Percentiles rank a stretch among this genome's conserved stretches.
phyloP scores from a whole-genome alignment of 2,888 invertebrate genomes.

The Neoaliturus tenellus region DNA sequence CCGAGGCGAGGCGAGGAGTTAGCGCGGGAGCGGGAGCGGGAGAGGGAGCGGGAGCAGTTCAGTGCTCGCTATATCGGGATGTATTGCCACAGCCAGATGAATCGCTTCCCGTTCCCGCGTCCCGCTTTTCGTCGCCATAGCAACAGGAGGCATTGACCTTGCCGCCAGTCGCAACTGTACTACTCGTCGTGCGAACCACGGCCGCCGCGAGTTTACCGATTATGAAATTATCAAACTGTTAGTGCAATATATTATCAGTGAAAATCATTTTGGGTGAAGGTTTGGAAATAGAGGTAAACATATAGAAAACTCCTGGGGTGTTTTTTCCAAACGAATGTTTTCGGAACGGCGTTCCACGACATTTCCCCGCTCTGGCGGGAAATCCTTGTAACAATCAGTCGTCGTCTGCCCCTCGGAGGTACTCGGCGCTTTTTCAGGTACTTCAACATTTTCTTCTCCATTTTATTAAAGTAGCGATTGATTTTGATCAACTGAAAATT shows the following conservation, averaged over 20 bases:
- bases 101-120: conserved; percentile 38
- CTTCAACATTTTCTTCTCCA: background rate
- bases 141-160: conserved; percentile 43
- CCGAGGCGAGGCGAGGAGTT: background rate
- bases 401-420: background rate
- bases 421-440: background rate
- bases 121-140: conserved; percentile 5
- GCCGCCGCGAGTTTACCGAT: background rate
- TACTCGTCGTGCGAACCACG: background rate
- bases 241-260: background rate
- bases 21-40: background rate
- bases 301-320: background rate
- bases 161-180: conserved; percentile 19
- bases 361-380: conserved; percentile 33
- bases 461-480: background rate
- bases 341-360: background rate
- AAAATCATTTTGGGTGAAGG: too few species aligned
- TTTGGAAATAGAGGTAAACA: too few species aligned
- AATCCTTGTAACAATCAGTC: conserved; percentile 15
- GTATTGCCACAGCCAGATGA: conserved; percentile 1
- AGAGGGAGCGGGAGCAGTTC: background rate
- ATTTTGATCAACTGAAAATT: too few species aligned
- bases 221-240: background rate
- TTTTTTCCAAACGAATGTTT: background rate
- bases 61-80: background rate